phyloP scores from a whole-genome alignment of 2,113 vertebrate species.

The Dasyprocta punctata region DNA sequence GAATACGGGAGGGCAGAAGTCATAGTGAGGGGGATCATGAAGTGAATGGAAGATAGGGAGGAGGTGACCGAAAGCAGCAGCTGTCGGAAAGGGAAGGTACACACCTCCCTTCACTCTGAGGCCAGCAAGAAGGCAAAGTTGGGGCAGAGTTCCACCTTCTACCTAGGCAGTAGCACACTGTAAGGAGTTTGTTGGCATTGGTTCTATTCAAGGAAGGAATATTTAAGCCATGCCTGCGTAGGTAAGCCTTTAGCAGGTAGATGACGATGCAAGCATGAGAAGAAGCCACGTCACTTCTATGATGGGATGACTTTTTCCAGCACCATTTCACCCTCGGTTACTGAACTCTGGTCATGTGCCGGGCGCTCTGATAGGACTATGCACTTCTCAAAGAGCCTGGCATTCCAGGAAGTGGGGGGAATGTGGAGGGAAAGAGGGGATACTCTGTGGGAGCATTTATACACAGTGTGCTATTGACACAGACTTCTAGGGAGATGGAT shows the following conservation, averaged over 20 bases:
- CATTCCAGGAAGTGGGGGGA: background rate
- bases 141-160: background rate
- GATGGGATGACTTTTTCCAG: background rate
- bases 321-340: accelerated
- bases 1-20: background rate
- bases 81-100: background rate
- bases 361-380: accelerated
- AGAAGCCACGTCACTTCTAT: background rate
- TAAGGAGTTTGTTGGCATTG: background rate
- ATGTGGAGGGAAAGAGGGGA: background rate
- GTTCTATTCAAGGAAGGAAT: background rate
- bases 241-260: background rate
- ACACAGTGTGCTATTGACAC: background rate
- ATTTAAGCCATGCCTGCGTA: background rate
- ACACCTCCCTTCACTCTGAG: background rate
- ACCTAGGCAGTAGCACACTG: background rate
- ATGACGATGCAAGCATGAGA: no score
- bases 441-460: background rate
- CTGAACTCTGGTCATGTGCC: background rate
- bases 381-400: background rate
- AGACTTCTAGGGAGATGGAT: background rate
- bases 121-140: background rate
- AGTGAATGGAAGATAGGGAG: background rate
- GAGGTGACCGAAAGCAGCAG: background rate
- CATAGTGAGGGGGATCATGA: background rate